Evolutionary conservation across 2,113 vertebrate genomes (phyloP), one percentile per base, ranked within the genome.

Genomic region (Poeciliopsis occidentalis): DNA sequence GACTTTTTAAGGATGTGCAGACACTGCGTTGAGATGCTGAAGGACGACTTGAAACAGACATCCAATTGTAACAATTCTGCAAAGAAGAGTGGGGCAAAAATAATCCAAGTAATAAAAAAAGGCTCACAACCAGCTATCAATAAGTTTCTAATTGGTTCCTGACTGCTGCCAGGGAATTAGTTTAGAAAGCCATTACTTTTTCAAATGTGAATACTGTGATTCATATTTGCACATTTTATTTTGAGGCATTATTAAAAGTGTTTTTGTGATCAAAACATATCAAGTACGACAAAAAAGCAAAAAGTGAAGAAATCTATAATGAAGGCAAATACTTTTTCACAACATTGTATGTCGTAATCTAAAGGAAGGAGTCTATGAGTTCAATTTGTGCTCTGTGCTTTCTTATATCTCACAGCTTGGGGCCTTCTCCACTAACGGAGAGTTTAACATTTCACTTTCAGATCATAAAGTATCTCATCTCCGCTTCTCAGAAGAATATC

Each of bases 401-500:
- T 68, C 67, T 79, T 37, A 19, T 77, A 66, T 71, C 54, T 77
- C 15, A 69, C 34, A 12, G 30, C 44, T 65, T 62, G 68, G 71
- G 54, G 51, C 30, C 7, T 31, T 66, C 12, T 73, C 64, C 34
- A 13, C 0, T 64, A 41, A 67, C 73, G 72, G 24, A 67, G 81
- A 76, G 75, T 57, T 85, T 41, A 82, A 78, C 31, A 71, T 75
- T 27, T 27, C 27, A 80, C 76, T 65, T 22, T 75, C 34, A 57
- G 67, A 71, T 67, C 76, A 76, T 71, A 70, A 10, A 57, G 60
- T 11, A 39, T 66, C 4, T 88, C n/a, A 60, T 77, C 54, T 78
- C 69, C 65, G 67, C 68, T 82, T 79, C 65, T 84, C 65, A 31
- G 76, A 60, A 69, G 75, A 67, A 54, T 51, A 78, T 64, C 31